Conservation (phyloP, 1,140 invertebrate species). For the Ceratitis capitata region DNA sequence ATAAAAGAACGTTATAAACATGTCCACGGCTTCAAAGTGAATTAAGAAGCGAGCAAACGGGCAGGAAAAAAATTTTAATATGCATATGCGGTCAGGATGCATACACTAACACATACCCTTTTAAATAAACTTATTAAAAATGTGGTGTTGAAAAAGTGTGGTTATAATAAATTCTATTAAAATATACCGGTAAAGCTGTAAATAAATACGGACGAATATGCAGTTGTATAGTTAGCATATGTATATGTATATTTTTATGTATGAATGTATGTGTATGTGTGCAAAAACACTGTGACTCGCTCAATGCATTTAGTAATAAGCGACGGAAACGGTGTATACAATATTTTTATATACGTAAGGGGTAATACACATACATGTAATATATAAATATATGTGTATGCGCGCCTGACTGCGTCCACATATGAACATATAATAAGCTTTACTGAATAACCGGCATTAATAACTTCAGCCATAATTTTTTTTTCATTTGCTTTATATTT, state of each 20-base stretch:
- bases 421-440: not conserved
- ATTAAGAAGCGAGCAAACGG: not conserved
- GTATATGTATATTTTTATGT: not conserved
- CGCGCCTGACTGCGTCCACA: too few relatives aligned
- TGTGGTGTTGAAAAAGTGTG: not conserved
- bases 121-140: not conserved
- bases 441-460: not conserved
- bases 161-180: constrained; percentile 8
- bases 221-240: too few relatives aligned
- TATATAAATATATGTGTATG: not conserved
- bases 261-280: not conserved
- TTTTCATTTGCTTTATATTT: not conserved
- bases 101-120: not conserved
- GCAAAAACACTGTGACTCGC: not conserved
- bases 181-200: not conserved
- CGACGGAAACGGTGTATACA: not conserved
- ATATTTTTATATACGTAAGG: not conserved
- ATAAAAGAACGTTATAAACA: not conserved
- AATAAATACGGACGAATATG: too few relatives aligned
- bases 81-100: not conserved
- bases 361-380: not conserved
- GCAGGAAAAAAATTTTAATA: not conserved
- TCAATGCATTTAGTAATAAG: constrained; percentile 6
- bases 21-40: not conserved
- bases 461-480: not conserved